These are phyloP conservation scores for Callosobruchus maculatus DNA, from an alignment of 2,888 invertebrate genomes.

Conservation along the genomic window DNA sequence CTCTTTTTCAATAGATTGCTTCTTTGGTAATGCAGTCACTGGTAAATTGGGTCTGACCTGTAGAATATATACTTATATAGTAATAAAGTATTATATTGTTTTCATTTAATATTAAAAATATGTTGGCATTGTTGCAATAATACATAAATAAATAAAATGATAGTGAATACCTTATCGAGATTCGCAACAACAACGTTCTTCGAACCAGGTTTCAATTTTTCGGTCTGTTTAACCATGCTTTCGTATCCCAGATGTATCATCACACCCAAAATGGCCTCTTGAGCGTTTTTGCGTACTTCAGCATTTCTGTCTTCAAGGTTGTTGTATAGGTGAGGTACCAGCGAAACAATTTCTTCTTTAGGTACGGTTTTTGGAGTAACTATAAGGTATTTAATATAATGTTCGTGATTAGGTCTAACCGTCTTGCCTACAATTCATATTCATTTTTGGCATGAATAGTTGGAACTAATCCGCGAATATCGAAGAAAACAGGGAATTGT, in stretches of 20 bases:
- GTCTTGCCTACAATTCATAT: too few relatives aligned
- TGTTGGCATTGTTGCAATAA: too few relatives aligned
- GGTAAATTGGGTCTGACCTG: constrained; percentile 69
- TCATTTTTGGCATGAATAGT: too few relatives aligned
- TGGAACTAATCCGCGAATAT: too few relatives aligned
- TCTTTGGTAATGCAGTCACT: constrained; percentile 69
- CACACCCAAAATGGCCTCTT: constrained; percentile 84
- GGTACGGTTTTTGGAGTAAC: constrained; percentile 69
- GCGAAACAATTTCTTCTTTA: constrained; percentile 75
- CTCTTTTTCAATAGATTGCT: constrained; percentile 53
- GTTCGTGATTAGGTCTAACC: too few relatives aligned
- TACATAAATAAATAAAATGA: too few relatives aligned
- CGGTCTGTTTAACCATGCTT: constrained; percentile 68
- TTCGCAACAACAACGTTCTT: constrained; percentile 73
- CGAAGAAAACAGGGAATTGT: too few relatives aligned
- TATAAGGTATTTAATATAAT: constrained; percentile 35
- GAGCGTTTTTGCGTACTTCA: constrained; percentile 87
- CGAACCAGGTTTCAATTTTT: constrained; percentile 78
- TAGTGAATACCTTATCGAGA: constrained; percentile 77
- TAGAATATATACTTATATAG: not conserved
- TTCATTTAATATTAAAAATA: too few relatives aligned
- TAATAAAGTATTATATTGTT: too few relatives aligned
- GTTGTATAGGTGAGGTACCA: constrained; percentile 73
- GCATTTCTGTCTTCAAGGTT: constrained; percentile 88
- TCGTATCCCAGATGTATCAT: constrained; percentile 92